These are phyloP conservation scores for Protonibea diacanthus DNA, from an alignment of 2,797 vertebrate species.

Conservation along the genomic window DNA sequence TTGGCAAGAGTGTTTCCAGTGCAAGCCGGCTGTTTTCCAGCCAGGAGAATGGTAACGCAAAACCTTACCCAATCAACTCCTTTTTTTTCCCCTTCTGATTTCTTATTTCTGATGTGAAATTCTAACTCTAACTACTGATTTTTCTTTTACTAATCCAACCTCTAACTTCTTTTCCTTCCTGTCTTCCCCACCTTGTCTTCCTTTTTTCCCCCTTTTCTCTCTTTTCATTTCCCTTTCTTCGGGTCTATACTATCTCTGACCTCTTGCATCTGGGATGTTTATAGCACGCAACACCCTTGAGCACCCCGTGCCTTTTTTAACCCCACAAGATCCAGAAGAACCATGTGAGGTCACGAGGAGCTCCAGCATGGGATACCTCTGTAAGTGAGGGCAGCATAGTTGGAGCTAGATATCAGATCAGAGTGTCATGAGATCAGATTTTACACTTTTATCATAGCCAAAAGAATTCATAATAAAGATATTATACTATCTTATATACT, in stretches of 20 bases:
- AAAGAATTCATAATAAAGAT: too few species aligned
- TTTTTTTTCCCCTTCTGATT: neutral
- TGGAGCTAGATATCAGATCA: neutral
- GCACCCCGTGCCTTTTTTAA: slow-evolving; percentile 92
- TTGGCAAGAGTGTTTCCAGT: slow-evolving; percentile 98
- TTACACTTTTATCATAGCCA: too few species aligned
- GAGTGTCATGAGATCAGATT: too few species aligned
- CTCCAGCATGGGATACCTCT: slow-evolving; percentile 95
- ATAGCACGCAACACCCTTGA: slow-evolving; percentile 91
- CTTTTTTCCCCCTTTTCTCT: slow-evolving; percentile 1
- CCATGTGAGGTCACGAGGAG: slow-evolving; percentile 91
- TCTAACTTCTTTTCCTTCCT: slow-evolving; percentile 49
- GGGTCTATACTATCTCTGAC: slow-evolving; percentile 49
- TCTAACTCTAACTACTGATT: slow-evolving; percentile 6
- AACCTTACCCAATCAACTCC: slow-evolving; percentile 7
- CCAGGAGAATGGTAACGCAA: slow-evolving; percentile 95
- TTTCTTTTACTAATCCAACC: slow-evolving; percentile 32
- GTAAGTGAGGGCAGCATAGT: slow-evolving; percentile 75
- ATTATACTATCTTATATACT: too few species aligned
- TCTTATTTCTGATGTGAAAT: slow-evolving; percentile 4
- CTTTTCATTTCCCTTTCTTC: slow-evolving; percentile 17
- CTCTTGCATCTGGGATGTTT: slow-evolving; percentile 47
- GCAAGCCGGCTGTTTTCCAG: slow-evolving; percentile 97
- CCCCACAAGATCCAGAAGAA: slow-evolving; percentile 88
- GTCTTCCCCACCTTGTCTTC: slow-evolving; percentile 17